Evolutionary conservation across 2,888 invertebrate genomes (phyloP), one percentile per base, ranked within the genome.

Genomic region (Mamestra brassicae): DNA sequence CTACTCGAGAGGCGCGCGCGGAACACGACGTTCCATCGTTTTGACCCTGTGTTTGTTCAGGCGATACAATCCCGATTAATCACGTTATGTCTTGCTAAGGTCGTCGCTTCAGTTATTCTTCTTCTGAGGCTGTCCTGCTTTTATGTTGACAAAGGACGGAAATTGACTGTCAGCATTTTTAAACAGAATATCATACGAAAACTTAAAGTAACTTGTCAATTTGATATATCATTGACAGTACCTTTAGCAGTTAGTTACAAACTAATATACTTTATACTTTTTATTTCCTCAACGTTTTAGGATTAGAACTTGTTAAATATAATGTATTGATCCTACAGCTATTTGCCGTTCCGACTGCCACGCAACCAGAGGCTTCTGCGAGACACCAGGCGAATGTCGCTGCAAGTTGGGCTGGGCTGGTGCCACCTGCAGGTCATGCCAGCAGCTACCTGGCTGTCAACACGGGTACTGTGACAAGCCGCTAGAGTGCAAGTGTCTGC

Each of bases 351-450:
- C 97, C 7, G 98, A 98, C 88, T 99, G 99, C 93, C 98, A 99
- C 93, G 95, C 97, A 47, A 98, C 98, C 3, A 97, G 99, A 78
- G 99, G 99, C 3, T 98, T 98, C 94, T 99, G 99, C 92, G 98
- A 98, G 90, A 95, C 97, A 54, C 99, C 99, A 0, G 98, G 98
- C 65, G 99, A 99, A 92, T 99, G 99, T 95, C 98, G 98, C 87
- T 99, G 99, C 93, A 97, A 98, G 63, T 94, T 98, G n/a, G 99
- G 99, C 71, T 99, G 99, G 98, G 97, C 98, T 10, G 99, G 99
- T 0, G 97, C 97, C 61, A 98, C 97, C 15, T 99, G 99, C 93
- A 97, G 98, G 87, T 97, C 98, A 82, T 99, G 99, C 93, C 98
- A 98, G 90, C 97, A 98, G 4, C 96, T 99, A 89, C 99, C 99